Percentiles rank a stretch among this genome's conserved stretches.
phyloP scores from a whole-genome alignment of 1,140 invertebrate genomes.

The Andrena cerasifolii region DNA sequence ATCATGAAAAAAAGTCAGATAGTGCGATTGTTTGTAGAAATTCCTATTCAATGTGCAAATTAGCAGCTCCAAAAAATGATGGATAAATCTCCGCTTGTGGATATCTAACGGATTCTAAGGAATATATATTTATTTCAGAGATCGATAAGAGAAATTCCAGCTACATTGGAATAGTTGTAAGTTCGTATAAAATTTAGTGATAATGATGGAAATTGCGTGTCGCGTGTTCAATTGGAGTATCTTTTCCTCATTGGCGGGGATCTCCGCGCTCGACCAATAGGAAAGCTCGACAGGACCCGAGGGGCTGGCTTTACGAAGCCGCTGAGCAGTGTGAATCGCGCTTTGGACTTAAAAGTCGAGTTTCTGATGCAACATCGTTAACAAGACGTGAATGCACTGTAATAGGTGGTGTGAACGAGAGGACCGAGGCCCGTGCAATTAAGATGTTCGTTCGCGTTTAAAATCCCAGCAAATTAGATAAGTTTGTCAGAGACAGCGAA shows the following conservation, averaged over 20 bases:
- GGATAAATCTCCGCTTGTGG: background rate
- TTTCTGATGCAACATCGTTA: conserved; percentile 66
- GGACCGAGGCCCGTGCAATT: conserved; percentile 13
- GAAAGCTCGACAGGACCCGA: background rate
- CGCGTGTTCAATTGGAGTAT: background rate
- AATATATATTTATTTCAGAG: too few species aligned
- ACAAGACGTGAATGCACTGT: conserved; percentile 42
- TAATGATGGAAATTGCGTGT: background rate
- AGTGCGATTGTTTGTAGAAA: too few species aligned
- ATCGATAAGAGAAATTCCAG: too few species aligned
- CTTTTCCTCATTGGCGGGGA: background rate
- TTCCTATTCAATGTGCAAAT: background rate
- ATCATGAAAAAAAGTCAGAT: background rate
- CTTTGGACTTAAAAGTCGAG: conserved; percentile 29
- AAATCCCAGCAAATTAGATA: conserved; percentile 23
- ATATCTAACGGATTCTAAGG: too few species aligned
- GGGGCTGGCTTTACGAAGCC: too few species aligned
- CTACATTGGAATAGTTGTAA: too few species aligned
- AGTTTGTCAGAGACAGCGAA: background rate
- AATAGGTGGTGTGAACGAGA: conserved; percentile 9
- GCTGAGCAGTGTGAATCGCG: conserved; percentile 20
- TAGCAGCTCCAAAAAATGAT: background rate
- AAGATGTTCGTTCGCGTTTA: conserved; percentile 30
- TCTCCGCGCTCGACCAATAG: conserved; percentile 8
- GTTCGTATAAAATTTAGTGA: too few species aligned